These are phyloP conservation scores for Drosophila diplacantha DNA, from an alignment of 2,888 invertebrate genomes.

Conservation along the genomic window DNA sequence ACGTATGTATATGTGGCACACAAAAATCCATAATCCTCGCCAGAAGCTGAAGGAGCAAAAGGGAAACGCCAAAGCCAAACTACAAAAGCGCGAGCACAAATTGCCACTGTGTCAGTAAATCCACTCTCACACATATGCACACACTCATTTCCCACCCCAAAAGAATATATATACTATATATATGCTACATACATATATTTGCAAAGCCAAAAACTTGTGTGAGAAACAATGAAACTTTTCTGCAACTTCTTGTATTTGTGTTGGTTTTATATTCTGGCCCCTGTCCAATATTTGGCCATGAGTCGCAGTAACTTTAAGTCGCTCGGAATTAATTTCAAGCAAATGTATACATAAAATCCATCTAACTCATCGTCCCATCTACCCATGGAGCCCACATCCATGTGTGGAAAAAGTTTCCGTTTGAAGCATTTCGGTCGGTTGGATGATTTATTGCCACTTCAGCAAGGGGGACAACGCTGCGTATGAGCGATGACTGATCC, in stretches of 20 bases:
- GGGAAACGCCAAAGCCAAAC: constrained; percentile 66
- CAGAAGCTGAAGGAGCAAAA: constrained; percentile 52
- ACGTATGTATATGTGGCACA: constrained; percentile 29
- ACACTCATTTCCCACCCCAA: not conserved
- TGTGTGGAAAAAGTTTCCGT: constrained; percentile 49
- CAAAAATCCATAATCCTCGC: constrained; percentile 68
- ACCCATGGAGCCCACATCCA: not conserved
- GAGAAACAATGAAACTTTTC: constrained; percentile 67
- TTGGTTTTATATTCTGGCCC: constrained; percentile 44
- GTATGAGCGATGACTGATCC: constrained; percentile 42
- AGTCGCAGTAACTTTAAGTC: constrained; percentile 36
- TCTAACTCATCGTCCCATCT: constrained; percentile 25
- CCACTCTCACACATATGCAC: constrained; percentile 7
- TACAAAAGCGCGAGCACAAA: constrained; percentile 55
- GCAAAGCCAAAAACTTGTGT: constrained; percentile 53
- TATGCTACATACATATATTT: constrained; percentile 15
- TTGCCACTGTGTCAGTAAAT: constrained; percentile 31
- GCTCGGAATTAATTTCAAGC: constrained; percentile 46
- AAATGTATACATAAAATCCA: constrained; percentile 47
- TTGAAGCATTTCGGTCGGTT: constrained; percentile 44
- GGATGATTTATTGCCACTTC: constrained; percentile 62
- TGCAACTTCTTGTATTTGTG: constrained; percentile 56
- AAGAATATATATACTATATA: constrained; percentile 4
- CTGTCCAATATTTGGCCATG: constrained; percentile 50
- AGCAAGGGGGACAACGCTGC: constrained; percentile 35